phyloP scores from a whole-genome alignment of 2,113 vertebrate genomes.

The Pundamilia nyererei region DNA sequence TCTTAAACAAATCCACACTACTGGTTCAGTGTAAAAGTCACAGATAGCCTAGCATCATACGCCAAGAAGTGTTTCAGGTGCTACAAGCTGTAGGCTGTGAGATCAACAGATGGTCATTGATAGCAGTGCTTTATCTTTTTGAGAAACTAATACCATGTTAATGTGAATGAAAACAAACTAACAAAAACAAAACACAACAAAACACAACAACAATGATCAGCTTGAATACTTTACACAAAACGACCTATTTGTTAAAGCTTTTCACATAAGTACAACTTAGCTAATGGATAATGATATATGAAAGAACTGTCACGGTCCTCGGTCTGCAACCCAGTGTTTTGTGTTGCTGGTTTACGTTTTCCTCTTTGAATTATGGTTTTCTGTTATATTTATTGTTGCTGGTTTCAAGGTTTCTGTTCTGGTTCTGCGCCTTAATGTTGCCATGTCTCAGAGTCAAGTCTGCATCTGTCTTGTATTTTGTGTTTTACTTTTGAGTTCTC shows the following conservation, averaged over 20 bases:
- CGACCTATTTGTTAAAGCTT: fast-evolving
- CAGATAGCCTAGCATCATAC: fast-evolving
- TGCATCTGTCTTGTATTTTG: fast-evolving
- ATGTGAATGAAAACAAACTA: not conserved
- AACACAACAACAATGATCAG: not conserved
- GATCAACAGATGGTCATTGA: fast-evolving
- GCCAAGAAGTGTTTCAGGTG: not conserved
- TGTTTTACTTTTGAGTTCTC: fast-evolving
- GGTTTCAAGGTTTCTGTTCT: not conserved
- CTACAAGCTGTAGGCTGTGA: fast-evolving
- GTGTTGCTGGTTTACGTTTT: fast-evolving
- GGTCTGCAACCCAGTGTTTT: not conserved
- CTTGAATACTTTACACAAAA: fast-evolving
- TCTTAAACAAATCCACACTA: not conserved
- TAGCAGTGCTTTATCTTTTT: not conserved
- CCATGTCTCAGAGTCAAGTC: not conserved
- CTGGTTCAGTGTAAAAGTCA: not conserved
- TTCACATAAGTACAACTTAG: fast-evolving
- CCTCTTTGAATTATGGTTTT: not conserved
- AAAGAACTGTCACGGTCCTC: fast-evolving
- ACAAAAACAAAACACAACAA: fast-evolving
- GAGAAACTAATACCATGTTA: not conserved
- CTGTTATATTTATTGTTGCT: not conserved
- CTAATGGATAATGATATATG: fast-evolving
- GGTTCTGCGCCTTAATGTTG: not conserved